These are phyloP conservation scores for Lichenostomus cassidix DNA, from an alignment of 2,113 vertebrate genomes.

Conservation along the genomic window DNA sequence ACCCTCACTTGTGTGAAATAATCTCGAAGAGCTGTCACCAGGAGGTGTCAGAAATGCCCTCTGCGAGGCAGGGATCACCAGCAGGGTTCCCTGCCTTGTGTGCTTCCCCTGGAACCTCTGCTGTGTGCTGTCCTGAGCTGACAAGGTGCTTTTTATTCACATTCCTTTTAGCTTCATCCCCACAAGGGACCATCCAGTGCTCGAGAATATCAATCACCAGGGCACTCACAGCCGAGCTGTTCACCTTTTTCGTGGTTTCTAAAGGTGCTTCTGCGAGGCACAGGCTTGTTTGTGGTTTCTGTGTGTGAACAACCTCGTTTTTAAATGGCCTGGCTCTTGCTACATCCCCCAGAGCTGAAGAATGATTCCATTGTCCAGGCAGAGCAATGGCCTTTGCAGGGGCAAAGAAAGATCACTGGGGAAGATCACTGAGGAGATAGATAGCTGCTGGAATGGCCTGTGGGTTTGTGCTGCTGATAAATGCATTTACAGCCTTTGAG, in stretches of 20 bases:
- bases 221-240: not conserved
- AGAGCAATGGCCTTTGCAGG: not conserved
- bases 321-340: not conserved
- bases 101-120: not conserved
- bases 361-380: not conserved
- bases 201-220: not conserved
- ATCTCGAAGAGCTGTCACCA: not conserved
- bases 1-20: not conserved
- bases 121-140: not conserved
- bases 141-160: not conserved
- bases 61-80: not conserved
- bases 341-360: not conserved
- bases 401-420: not conserved
- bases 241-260: not conserved
- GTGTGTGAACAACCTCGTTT: not conserved
- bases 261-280: not conserved
- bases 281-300: not conserved
- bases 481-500: not conserved
- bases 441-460: not conserved
- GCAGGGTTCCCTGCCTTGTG: not conserved
- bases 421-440: not conserved
- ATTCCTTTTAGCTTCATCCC: not conserved
- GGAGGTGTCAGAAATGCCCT: not conserved
- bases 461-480: conserved; percentile 34
- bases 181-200: not conserved